Base-by-base conservation (phyloP, 2,797 vertebrate genomes). In the Pyrrhura leucotis region DNA sequence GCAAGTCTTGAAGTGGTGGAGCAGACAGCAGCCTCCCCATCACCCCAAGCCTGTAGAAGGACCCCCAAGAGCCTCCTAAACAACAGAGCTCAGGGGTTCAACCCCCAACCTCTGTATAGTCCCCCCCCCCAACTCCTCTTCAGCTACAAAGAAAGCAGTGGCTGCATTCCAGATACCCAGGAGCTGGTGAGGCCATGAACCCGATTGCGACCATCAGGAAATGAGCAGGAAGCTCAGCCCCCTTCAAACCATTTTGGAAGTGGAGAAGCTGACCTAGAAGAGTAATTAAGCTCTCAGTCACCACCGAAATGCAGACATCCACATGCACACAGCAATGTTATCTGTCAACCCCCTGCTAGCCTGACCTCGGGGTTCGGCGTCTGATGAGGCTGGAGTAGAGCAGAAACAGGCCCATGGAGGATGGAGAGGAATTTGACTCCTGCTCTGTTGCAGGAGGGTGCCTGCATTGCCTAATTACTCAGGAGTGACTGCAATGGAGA, bases 221-320 rank as follows among this genome's bases (percentile, higher is more conserved):
- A 84, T 42, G 76, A 94, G 62, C 9, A 54, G 82, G 92, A 93
- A 91, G 73, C 82, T 93, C 82, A 91, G 45, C 40, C 79, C 85
- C 93, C 71, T 78, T 42, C 21, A 86, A 96, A 87, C 65, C 54
- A 44, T 85, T 85, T 44, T 90, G 59, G 84, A 87, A 93, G 72
- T 3, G 48, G 48, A 93, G 68, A 73, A 80, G 88, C 85, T 88
- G 93, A 95, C 53, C 79, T 86, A 75, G 26, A 78, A 81, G 85
- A 93, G 76, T 33, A 89, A 89, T 65, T 68, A 89, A 90, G 54
- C 76, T 78, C 88, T 72, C 88, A 35, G 88, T 72, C 88, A 91
- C 75, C 66, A n/a, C 50, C 0, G 0, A 93, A 84, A 90, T 5
- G 45, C 48, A 81, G 91, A 83, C 47, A 88, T 69, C 37, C 48